Evolutionary conservation across 2,113 vertebrate genomes (phyloP).

Genomic region (Dryoscopus gambensis): DNA sequence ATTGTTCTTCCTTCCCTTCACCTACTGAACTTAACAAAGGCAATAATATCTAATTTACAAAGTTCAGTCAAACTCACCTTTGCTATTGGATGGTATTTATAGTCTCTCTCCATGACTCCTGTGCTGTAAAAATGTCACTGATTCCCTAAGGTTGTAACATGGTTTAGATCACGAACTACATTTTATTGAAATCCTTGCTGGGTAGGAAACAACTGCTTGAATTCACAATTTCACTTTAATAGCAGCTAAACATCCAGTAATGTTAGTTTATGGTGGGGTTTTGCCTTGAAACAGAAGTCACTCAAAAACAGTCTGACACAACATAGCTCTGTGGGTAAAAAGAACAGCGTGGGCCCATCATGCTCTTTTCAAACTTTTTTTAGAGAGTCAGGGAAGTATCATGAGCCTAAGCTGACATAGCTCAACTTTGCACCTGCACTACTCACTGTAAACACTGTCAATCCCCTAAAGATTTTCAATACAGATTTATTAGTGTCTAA

Average conservation of each 20-base stretch:
- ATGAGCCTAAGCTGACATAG: not conserved
- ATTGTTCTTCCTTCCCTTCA: not conserved
- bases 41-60: conserved; percentile 36
- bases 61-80: conserved; percentile 24
- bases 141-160: not conserved
- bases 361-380: not conserved
- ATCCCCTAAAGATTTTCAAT: not conserved
- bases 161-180: not conserved
- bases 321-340: not conserved
- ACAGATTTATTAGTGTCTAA: not conserved
- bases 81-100: conserved; percentile 16
- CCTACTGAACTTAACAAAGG: conserved; percentile 7
- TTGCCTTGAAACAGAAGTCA: not conserved
- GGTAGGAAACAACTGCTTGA: not conserved
- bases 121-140: conserved; percentile 3
- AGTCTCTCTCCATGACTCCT: not conserved
- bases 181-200: not conserved
- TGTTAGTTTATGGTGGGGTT: not conserved
- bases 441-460: not conserved
- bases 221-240: not conserved
- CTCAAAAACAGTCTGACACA: not conserved
- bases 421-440: not conserved
- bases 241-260: not conserved
- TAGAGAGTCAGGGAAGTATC: not conserved
- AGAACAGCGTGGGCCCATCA: accelerated